Percentiles rank a stretch among this genome's conserved stretches.
Conservation (phyloP, 1,140 invertebrate genomes). For the Tetragnatha versicolor region DNA sequence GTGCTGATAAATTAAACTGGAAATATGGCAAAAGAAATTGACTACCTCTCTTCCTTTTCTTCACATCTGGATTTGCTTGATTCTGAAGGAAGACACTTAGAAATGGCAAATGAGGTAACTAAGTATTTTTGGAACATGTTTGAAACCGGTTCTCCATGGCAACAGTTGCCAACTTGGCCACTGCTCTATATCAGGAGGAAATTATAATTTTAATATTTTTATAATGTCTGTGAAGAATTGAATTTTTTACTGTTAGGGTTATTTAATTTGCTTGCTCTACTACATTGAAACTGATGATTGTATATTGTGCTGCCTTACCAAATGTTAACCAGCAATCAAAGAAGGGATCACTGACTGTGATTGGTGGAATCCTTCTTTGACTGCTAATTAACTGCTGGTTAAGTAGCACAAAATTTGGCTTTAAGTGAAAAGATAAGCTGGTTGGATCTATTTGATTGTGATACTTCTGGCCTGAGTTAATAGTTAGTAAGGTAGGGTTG, state of each 20-base stretch:
- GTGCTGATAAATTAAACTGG: no score
- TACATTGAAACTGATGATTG: neutral
- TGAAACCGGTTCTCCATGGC: neutral
- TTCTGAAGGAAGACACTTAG: slow-evolving; percentile 29
- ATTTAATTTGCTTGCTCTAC: neutral
- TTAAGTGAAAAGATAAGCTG: no score
- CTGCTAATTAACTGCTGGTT: no score
- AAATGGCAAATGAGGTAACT: slow-evolving; percentile 22
- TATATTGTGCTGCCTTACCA: no score
- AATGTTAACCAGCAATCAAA: no score
- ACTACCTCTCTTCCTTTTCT: slow-evolving; percentile 1
- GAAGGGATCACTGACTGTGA: no score
- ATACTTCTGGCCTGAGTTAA: no score
- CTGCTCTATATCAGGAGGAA: neutral
- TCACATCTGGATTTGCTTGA: slow-evolving; percentile 12
- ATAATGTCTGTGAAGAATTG: neutral
- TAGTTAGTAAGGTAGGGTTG: no score
- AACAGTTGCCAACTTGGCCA: neutral
- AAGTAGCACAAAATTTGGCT: no score
- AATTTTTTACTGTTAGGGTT: neutral
- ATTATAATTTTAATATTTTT: neutral
- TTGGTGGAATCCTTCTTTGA: no score
- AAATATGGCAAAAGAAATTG: slow-evolving; percentile 16
- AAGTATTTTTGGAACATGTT: neutral
- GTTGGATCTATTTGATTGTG: no score